Base-by-base conservation (phyloP, 2,888 invertebrate species). In the Mimumesa dahlbomi region DNA sequence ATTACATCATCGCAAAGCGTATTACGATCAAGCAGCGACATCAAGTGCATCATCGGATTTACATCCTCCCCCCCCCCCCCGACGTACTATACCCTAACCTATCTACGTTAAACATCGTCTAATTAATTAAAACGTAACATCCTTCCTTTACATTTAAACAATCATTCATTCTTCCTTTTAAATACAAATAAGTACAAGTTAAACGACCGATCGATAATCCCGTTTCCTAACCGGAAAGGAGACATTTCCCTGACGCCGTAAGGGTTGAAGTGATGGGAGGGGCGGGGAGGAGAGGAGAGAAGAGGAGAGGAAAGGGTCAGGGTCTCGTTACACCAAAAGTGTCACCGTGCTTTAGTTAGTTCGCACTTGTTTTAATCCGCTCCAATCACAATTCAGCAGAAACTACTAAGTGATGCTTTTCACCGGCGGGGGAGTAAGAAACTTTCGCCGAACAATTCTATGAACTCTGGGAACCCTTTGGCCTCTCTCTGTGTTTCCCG, bases 341-440 rank as follows among this genome's bases (percentile, higher is more conserved):
- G 43, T 25, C 48, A 48, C 56, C 18, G 19, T 16, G 46, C 34
- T 48, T 18, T 11, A 13, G 42, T 56, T 56, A 45, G 68, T 54
- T 61, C 50, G 42, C 66, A 43, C 67, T 69, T 59, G 67, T 72
- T 75, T 74, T 71, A 79, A 74, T 75, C 61, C 56, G 56, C 7
- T 43, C 54, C 65, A 69, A 77, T 74, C 76, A 63, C 77, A 70
- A 78, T 73, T 77, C 79, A 70, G 69, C 42, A 46, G 73, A 66
- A 77, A 73, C 71, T 73, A 67, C 57, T 65, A 74, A 79, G 73
- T 73, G 70, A 82, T 61, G 73, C 73, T 75, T 81, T 74, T 71
- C 74, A 57, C 36, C 31, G 57, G 16, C 40, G 46, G 25, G 18
- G 53, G n/a, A n/a, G 63, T 11, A 56, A 59, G 66, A 66, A 81